Conservation (phyloP, 1,140 invertebrate genomes). For the Lepidotrigona ventralis region DNA sequence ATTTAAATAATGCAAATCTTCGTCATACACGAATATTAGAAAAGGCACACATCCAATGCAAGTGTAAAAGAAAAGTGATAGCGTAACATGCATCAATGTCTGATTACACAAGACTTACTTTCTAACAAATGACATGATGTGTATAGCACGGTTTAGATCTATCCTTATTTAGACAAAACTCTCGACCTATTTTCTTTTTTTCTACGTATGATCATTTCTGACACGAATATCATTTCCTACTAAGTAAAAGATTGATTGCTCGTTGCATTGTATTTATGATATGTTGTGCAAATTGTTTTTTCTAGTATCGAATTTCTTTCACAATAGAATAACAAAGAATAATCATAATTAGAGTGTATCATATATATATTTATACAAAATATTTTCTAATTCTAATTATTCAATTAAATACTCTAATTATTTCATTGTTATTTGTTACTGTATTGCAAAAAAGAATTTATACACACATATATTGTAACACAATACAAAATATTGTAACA, state of each 20-base stretch:
- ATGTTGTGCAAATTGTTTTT: too few species aligned
- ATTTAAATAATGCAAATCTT: neutral
- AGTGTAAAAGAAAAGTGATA: neutral
- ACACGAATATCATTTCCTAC: neutral
- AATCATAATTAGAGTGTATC: too few species aligned
- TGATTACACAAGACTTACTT: neutral
- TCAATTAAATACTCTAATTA: too few species aligned
- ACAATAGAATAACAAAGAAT: too few species aligned
- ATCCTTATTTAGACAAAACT: constrained; percentile 1
- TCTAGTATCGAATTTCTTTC: too few species aligned
- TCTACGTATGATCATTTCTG: neutral
- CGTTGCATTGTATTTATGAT: neutral
- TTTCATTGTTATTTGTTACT: too few species aligned
- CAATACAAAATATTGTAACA: too few species aligned
- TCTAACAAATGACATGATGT: neutral
- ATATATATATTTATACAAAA: too few species aligned
- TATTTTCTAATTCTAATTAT: too few species aligned
- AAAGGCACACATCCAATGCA: neutral
- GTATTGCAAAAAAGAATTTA: too few species aligned
- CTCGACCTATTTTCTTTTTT: neutral
- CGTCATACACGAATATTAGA: neutral
- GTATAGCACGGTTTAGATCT: too few species aligned
- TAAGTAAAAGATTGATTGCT: neutral
- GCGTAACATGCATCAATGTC: neutral
- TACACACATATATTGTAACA: too few species aligned